Evolutionary conservation across 2,797 vertebrate genomes (phyloP).

Genomic region (Intellagama lesueurii): DNA sequence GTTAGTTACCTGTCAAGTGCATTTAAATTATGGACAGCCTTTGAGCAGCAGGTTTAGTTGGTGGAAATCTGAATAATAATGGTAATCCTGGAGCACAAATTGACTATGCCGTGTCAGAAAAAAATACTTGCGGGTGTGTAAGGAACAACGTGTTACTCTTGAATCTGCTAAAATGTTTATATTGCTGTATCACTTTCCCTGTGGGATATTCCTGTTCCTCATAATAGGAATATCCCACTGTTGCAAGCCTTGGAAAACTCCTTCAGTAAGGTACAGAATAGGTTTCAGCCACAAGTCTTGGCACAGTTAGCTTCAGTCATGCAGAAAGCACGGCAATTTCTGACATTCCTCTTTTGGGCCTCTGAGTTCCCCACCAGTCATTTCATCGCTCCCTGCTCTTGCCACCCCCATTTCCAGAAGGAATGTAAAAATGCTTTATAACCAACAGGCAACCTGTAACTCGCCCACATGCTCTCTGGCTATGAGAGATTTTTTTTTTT

Average conservation of each 20-base stretch:
- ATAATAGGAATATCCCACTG: constrained; percentile 24
- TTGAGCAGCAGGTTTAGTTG: constrained; percentile 14
- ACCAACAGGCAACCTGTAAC: constrained; percentile 1
- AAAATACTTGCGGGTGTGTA: background rate
- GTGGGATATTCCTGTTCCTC: background rate
- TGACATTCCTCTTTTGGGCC: background rate
- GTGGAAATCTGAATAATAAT: constrained; percentile 4
- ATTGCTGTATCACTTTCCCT: background rate
- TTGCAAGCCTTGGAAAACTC: background rate
- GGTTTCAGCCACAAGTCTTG: background rate
- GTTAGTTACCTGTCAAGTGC: constrained; percentile 36
- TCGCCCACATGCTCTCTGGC: constrained; percentile 18
- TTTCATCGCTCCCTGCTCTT: constrained; percentile 16
- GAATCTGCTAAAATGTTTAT: background rate
- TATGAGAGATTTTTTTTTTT: constrained; percentile 36
- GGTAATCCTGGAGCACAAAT: background rate
- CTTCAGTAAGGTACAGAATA: background rate
- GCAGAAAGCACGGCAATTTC: background rate
- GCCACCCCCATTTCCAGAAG: background rate
- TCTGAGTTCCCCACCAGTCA: background rate
- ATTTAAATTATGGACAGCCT: constrained; percentile 27
- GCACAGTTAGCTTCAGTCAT: constrained; percentile 7
- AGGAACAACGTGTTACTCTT: background rate
- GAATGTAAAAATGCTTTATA: constrained; percentile 19
- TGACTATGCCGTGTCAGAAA: background rate